Percentiles rank a stretch among this genome's conserved stretches.
Conservation (phyloP, 2,888 invertebrate species). For the Tetramorium bicarinatum region DNA sequence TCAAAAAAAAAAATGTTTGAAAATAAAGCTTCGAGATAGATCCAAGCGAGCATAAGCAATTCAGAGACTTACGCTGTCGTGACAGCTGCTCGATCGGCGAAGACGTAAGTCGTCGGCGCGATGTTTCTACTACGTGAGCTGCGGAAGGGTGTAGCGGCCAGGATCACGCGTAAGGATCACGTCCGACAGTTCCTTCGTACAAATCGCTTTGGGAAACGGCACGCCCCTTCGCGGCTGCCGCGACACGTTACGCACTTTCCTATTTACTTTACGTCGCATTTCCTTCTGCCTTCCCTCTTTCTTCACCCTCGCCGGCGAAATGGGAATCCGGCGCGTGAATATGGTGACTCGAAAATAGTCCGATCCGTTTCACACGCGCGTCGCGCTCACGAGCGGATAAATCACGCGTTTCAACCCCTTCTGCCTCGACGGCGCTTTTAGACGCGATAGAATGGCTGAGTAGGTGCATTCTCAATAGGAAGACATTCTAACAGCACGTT, state of each 20-base stretch:
- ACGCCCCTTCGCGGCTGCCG: constrained; percentile 83
- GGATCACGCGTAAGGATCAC: constrained; percentile 82
- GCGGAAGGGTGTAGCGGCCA: constrained; percentile 75
- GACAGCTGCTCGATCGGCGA: constrained; percentile 72
- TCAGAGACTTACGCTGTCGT: constrained; percentile 63
- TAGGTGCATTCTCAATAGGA: constrained; percentile 45
- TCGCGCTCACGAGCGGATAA: constrained; percentile 47
- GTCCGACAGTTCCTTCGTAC: constrained; percentile 78
- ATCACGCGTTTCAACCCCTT: constrained; percentile 62
- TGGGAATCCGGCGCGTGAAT: constrained; percentile 43
- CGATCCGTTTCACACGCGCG: constrained; percentile 50
- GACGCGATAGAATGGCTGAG: constrained; percentile 41
- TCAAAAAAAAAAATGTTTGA: constrained; percentile 63
- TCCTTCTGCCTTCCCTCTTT: constrained; percentile 21
- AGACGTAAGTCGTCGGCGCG: constrained; percentile 60
- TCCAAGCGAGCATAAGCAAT: constrained; percentile 23
- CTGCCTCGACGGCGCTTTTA: constrained; percentile 51
- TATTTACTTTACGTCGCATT: constrained; percentile 73
- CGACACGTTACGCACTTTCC: constrained; percentile 70
- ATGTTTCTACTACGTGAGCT: constrained; percentile 53
- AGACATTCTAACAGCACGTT: constrained; percentile 27
- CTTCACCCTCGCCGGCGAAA: constrained; percentile 42
- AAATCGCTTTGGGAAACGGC: constrained; percentile 85
- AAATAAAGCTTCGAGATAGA: constrained; percentile 58
- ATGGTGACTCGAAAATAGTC: constrained; percentile 65